Conservation (phyloP, 2,113 vertebrate species). For the Anthoscopus minutus region DNA sequence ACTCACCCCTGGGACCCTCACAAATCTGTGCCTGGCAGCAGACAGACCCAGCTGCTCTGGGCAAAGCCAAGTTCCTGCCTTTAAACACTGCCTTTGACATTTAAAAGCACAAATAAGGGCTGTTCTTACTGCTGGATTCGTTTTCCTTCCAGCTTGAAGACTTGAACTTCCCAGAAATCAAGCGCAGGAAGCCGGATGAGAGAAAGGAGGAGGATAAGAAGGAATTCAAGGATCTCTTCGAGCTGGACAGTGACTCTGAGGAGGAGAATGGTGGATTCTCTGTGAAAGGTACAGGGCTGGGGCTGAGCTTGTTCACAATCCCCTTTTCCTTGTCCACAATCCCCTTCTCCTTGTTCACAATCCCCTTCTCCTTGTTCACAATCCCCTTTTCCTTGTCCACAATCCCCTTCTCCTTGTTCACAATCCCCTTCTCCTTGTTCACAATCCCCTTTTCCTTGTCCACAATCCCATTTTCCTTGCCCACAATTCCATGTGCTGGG, state of each 20-base stretch:
- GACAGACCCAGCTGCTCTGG: neutral
- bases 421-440: rapidly evolving
- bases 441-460: neutral
- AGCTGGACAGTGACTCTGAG: constrained; percentile 81
- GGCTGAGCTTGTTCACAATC: neutral
- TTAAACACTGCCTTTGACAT: neutral
- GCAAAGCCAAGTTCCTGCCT: neutral
- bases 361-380: neutral
- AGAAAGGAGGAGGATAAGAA: constrained; percentile 83
- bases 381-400: neutral
- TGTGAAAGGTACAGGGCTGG: constrained; percentile 70
- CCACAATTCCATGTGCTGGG: too few relatives aligned
- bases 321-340: neutral
- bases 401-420: neutral
- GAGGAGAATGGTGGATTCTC: constrained; percentile 56
- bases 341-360: neutral
- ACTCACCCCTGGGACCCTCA: neutral
- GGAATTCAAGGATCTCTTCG: constrained; percentile 89
- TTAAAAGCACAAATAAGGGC: neutral
- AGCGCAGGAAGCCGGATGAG: constrained; percentile 78
- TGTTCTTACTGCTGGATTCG: neutral
- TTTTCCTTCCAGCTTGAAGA: constrained; percentile 81
- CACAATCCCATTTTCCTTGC: neutral
- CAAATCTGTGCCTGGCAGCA: neutral
- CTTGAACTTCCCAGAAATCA: constrained; percentile 89